Evolutionary conservation across 1,140 invertebrate genomes (phyloP), one percentile per base, ranked within the genome.

Genomic region (Gerris buenoi): DNA sequence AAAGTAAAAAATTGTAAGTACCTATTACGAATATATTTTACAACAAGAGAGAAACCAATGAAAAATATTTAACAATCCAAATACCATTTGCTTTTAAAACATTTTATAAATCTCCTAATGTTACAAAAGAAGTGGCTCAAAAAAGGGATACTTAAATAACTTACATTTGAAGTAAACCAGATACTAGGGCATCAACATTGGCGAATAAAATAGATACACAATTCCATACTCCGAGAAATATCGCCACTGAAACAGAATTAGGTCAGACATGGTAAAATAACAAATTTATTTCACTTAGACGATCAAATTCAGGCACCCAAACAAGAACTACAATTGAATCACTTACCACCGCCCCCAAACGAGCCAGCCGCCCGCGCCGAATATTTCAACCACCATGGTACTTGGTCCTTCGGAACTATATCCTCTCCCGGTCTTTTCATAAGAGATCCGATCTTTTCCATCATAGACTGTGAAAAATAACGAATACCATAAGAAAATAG

Each of bases 331-430:
- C 1, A 65, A 56, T 18, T n/a, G n/a, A 46, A 46, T 5, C 69
- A 82, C 85, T 85, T 82, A 90, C 88, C 80, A 74, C 88, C 83
- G 75, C 90, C 86, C 73, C 89, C 91, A 77, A 89, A 83, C 70
- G 90, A 93, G 64, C 91, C 92, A 69, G 94, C 77, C 68, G 84
- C 84, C 76, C 91, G 85, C 67, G 85, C 89, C 74, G 84, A 88
- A 80, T 91, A 93, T 77, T 90, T 91, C 80, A 93, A 82, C 85
- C 88, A 93, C 88, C 88, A 91, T 69, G 90, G 88, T 68, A 87
- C 84, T 77, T 91, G 89, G 77, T 90, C 88, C 81, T 88, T 88
- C 69, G 83, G 79, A 64, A 79, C 80, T 70, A 83, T 83, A 76
- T 88, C 86, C 76, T 87, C 84, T 69, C 87, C 87, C 64, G 89